Conservation (phyloP, 2,888 invertebrate species). For the Mesorhabditis belari region DNA sequence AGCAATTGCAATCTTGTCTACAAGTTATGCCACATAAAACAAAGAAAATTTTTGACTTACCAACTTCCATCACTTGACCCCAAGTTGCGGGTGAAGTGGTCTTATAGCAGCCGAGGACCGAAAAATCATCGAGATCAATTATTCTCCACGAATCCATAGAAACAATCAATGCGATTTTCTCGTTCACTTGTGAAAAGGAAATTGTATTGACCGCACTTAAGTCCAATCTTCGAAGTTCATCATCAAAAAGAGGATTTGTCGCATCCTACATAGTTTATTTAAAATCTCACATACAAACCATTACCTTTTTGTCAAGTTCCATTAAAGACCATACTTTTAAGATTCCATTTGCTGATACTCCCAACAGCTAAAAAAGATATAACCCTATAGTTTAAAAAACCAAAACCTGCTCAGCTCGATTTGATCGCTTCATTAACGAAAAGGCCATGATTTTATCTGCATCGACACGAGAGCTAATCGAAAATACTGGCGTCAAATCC, state of each 20-base stretch:
- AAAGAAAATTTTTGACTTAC: slow-evolving; percentile 19
- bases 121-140: slow-evolving; percentile 77
- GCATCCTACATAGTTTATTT: slow-evolving; percentile 22
- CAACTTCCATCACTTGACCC: slow-evolving; percentile 50
- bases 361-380: slow-evolving; percentile 25
- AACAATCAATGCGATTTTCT: slow-evolving; percentile 89
- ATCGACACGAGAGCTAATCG: slow-evolving; percentile 66
- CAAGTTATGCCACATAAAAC: neutral
- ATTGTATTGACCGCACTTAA: slow-evolving; percentile 66
- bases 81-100: slow-evolving; percentile 26
- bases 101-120: slow-evolving; percentile 28
- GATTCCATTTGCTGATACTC: slow-evolving; percentile 49
- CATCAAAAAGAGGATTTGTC: slow-evolving; percentile 67
- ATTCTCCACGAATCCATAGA: slow-evolving; percentile 96
- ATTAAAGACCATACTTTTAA: slow-evolving; percentile 51
- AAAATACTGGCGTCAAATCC: neutral
- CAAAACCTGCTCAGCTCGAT: slow-evolving; percentile 22
- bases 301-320: slow-evolving; percentile 42
- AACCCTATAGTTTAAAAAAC: neutral
- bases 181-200: slow-evolving; percentile 64
- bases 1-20: slow-evolving; percentile 74
- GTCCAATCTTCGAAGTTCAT: slow-evolving; percentile 92
- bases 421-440: slow-evolving; percentile 65
- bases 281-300: neutral
- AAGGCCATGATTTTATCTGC: slow-evolving; percentile 97